Evolutionary conservation across 2,113 vertebrate species (phyloP).

Genomic region (Onychostoma macrolepis): DNA sequence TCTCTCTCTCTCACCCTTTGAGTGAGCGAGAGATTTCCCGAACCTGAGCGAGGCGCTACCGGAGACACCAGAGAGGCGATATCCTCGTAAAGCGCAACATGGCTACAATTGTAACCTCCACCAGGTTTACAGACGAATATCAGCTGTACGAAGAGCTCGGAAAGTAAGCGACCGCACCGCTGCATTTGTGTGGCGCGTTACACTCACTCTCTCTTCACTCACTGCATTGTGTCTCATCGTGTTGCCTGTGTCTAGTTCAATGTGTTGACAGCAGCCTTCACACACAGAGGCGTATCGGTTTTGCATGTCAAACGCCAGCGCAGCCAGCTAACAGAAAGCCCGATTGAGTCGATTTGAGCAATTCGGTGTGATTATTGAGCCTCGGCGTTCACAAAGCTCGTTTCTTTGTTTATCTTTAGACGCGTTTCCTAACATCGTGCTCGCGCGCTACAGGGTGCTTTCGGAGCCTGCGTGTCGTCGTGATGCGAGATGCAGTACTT

Average conservation of each 20-base stretch:
- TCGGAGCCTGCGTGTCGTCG: conserved; percentile 8
- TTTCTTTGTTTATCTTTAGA: conserved; percentile 41
- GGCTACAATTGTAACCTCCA: conserved; percentile 91
- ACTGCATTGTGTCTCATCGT: conserved; percentile 56
- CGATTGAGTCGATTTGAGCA: neutral
- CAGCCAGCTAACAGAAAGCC: conserved; percentile 31
- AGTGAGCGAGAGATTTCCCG: conserved; percentile 66
- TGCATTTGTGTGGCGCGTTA: conserved; percentile 52
- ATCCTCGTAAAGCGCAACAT: conserved; percentile 77
- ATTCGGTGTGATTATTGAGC: neutral
- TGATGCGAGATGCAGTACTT: conserved; percentile 12
- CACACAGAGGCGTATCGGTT: conserved; percentile 38
- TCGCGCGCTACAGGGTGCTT: conserved; percentile 39
- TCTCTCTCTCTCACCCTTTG: conserved; percentile 44
- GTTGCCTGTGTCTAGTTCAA: conserved; percentile 54
- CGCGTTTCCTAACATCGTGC: conserved; percentile 37
- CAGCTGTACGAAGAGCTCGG: conserved; percentile 97
- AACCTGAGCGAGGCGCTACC: conserved; percentile 69
- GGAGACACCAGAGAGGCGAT: conserved; percentile 67
- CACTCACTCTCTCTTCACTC: conserved; percentile 20
- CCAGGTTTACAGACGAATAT: conserved; percentile 96
- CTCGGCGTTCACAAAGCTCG: neutral
- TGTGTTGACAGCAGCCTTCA: conserved; percentile 64
- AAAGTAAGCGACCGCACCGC: conserved; percentile 83
- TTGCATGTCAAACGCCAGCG: conserved; percentile 59